Evolutionary conservation across 2,113 vertebrate genomes (phyloP).

Genomic region (Aepyceros melampus): DNA sequence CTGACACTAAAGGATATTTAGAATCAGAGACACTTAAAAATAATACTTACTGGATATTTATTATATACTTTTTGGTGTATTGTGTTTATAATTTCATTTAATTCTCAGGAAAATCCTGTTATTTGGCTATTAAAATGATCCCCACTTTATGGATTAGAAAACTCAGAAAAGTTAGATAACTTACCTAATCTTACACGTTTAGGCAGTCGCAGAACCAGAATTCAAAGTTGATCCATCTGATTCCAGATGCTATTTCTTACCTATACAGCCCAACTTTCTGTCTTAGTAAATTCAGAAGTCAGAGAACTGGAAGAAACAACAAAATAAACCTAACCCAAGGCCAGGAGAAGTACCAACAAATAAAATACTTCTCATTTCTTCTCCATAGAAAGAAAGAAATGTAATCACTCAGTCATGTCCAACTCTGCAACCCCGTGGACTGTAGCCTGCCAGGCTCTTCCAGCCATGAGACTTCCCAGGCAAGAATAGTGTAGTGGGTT

Average conservation of each 20-base stretch:
- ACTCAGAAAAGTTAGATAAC: neutral
- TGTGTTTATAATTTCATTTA: constrained; percentile 19
- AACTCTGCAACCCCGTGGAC: neutral
- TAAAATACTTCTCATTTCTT: constrained; percentile 24
- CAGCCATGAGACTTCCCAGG: neutral
- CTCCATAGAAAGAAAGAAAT: neutral
- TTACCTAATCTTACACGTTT: neutral
- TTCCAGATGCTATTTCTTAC: neutral
- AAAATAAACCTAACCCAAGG: constrained; percentile 20
- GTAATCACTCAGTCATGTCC: neutral
- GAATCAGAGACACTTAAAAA: constrained; percentile 11
- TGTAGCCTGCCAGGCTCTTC: neutral
- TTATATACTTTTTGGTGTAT: neutral
- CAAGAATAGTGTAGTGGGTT: neutral
- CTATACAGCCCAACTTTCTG: neutral
- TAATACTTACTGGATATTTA: neutral
- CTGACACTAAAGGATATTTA: neutral
- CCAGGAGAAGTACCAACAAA: constrained; percentile 21
- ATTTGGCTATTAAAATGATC: neutral
- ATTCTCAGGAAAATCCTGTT: neutral
- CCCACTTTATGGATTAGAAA: constrained; percentile 13
- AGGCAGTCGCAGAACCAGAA: constrained; percentile 1
- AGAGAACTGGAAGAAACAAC: neutral
- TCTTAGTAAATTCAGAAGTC: neutral
- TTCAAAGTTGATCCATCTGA: neutral